Percentiles rank a stretch among this genome's conserved stretches.
Conservation (phyloP, 2,888 invertebrate genomes). For the Callinectes sapidus region DNA sequence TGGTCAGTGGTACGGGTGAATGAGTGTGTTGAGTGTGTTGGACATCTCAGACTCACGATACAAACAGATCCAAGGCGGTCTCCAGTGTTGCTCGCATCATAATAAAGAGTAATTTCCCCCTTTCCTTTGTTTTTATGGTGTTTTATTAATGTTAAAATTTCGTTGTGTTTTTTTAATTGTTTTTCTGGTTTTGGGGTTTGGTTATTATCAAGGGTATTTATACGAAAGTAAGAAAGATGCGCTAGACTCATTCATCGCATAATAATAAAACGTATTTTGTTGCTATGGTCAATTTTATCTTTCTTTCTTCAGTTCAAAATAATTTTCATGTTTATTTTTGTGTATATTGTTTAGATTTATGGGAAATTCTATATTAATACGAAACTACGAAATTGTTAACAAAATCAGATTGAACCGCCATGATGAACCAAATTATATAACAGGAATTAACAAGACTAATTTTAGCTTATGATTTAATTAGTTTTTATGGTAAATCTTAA, state of each 20-base stretch:
- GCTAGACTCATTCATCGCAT: slow-evolving; percentile 38
- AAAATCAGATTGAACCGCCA: too few relatives aligned
- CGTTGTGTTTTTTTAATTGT: too few relatives aligned
- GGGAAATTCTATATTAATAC: background rate
- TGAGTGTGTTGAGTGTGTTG: background rate
- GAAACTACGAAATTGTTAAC: background rate
- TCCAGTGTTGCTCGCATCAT: background rate
- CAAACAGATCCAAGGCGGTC: slow-evolving; percentile 51
- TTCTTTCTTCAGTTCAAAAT: background rate
- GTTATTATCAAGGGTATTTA: too few relatives aligned
- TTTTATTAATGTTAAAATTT: too few relatives aligned
- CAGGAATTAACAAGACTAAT: too few relatives aligned
- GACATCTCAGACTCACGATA: slow-evolving; percentile 62
- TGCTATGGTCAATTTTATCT: background rate
- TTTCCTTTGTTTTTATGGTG: too few relatives aligned
- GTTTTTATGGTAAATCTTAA: too few relatives aligned
- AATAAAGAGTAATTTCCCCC: background rate
- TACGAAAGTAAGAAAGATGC: slow-evolving; percentile 5
- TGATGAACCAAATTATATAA: too few relatives aligned
- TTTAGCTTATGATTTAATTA: too few relatives aligned
- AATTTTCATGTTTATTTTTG: background rate
- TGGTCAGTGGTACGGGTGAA: slow-evolving; percentile 47
- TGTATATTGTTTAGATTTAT: too few relatives aligned
- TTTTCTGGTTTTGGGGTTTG: too few relatives aligned
- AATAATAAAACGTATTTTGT: slow-evolving; percentile 18